Base-by-base conservation (phyloP, 1,140 invertebrate species). In the Papilio glaucus region DNA sequence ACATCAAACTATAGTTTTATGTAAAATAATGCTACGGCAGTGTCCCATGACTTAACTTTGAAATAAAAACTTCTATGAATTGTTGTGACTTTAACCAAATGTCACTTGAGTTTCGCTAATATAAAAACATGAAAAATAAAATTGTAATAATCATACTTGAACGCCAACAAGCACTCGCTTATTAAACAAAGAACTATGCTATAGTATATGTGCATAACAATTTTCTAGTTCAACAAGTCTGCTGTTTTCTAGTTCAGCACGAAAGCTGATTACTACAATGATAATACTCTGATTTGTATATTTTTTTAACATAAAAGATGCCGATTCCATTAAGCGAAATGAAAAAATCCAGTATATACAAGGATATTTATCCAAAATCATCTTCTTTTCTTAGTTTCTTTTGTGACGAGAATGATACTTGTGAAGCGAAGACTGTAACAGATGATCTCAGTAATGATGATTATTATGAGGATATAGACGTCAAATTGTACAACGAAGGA, bases 261-360 rank as follows among this genome's bases (percentile, higher is more conserved):
- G 7, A 49, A 0, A 49, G 8, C 18, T 49, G 45, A 49, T 49
- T 18, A 57, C 21, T 15, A 45, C 42, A 57, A 53, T 57, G 49
- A 12, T 57, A 26, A 57, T 24, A 24, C 21, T 18, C 12, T 57
- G 10, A 57, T 24, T 57, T 5, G 21, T 24, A 57, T 57, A 21
- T 4, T 21, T 24, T 8, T 3, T 2, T 21, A 57, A 57, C 12
- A 57, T 12, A 15, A 57, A 26, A 53, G 9, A 57, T 26, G 45
- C 49, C 49, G 4, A 4, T 24, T 26, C 8, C 24, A 24, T 9
- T 57, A 8, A 24, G 21, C 2, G 24, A 57, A 18, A 57, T 57
- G 49, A 57, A 57, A 57, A 57, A 57, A 57, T 57, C 49, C 49
- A 57, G 21, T 57, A 57, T 24, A 9, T 57, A 57, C 10, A 57